Percentiles rank a stretch among this genome's conserved stretches.
Conservation (phyloP, 2,888 invertebrate species). For the Limnephilus lunatus region DNA sequence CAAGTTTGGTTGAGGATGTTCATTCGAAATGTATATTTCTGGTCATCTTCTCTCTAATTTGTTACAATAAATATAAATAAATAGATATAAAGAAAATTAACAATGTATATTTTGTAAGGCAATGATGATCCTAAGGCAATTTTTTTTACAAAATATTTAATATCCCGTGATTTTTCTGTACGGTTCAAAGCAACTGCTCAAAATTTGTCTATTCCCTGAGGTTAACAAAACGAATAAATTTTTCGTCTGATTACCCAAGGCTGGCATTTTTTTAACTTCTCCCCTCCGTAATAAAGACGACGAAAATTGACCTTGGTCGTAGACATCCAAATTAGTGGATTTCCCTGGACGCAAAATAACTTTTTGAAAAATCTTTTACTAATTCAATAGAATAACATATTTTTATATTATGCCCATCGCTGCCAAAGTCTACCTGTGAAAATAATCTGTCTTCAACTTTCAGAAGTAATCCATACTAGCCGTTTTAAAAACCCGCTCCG, state of each 20-base stretch:
- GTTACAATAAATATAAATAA: too few relatives aligned
- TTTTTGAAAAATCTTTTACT: not conserved
- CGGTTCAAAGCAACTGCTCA: not conserved
- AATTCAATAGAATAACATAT: not conserved
- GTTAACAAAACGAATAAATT: not conserved
- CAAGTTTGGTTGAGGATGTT: too few relatives aligned
- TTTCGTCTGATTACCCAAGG: not conserved
- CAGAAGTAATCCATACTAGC: not conserved
- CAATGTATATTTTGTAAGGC: too few relatives aligned
- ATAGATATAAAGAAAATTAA: too few relatives aligned
- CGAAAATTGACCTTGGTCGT: not conserved
- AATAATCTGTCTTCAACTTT: not conserved
- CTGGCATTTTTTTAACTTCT: not conserved
- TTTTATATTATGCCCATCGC: too few relatives aligned
- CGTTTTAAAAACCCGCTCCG: too few relatives aligned
- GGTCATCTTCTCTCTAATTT: too few relatives aligned
- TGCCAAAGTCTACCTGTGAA: too few relatives aligned
- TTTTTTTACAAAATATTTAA: too few relatives aligned
- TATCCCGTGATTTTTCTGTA: too few relatives aligned
- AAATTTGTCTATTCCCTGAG: not conserved
- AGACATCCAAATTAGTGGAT: not conserved
- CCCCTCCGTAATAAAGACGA: not conserved
- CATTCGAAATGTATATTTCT: too few relatives aligned
- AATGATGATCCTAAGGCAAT: too few relatives aligned
- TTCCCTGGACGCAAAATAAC: not conserved